phyloP scores from a whole-genome alignment of 2,797 vertebrate species.

The Sebastes aleutianus region DNA sequence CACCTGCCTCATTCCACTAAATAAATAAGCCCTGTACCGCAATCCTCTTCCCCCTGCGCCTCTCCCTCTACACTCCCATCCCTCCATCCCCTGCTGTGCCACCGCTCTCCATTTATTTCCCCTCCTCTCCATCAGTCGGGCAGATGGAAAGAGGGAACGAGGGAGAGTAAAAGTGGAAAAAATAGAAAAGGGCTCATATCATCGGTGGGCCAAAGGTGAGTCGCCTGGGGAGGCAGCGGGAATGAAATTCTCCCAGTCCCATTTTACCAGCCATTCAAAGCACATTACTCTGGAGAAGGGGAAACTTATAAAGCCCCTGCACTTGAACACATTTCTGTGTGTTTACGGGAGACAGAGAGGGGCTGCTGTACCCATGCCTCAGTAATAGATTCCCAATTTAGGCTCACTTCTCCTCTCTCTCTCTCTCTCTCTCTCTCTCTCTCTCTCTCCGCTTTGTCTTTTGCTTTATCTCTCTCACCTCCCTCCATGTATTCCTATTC shows the following conservation, averaged over 20 bases:
- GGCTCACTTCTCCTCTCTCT: constrained; percentile 63
- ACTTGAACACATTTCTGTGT: constrained; percentile 91
- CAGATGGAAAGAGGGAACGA: constrained; percentile 79
- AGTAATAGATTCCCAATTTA: constrained; percentile 89
- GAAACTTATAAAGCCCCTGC: constrained; percentile 90
- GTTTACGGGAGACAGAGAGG: constrained; percentile 84
- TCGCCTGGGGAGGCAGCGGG: constrained; percentile 92
- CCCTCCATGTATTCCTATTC: constrained; percentile 49
- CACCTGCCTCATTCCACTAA: constrained; percentile 90
- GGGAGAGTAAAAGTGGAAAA: constrained; percentile 81
- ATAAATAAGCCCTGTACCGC: constrained; percentile 87
- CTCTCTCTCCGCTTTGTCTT: constrained; percentile 42
- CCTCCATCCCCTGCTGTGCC: constrained; percentile 75
- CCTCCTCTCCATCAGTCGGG: constrained; percentile 79
- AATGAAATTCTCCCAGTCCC: constrained; percentile 96
- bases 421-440: constrained; percentile 17
- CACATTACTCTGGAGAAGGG: constrained; percentile 89
- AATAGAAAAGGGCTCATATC: constrained; percentile 92
- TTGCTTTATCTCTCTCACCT: constrained; percentile 50
- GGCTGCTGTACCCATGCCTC: constrained; percentile 77
- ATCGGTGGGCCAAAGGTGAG: constrained; percentile 95
- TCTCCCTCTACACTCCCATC: constrained; percentile 61
- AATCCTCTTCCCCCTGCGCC: constrained; percentile 68
- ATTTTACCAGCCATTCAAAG: constrained; percentile 93
- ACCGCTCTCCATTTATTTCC: constrained; percentile 80